Conservation (phyloP, 1,140 invertebrate genomes). For the Triops cancriformis region DNA sequence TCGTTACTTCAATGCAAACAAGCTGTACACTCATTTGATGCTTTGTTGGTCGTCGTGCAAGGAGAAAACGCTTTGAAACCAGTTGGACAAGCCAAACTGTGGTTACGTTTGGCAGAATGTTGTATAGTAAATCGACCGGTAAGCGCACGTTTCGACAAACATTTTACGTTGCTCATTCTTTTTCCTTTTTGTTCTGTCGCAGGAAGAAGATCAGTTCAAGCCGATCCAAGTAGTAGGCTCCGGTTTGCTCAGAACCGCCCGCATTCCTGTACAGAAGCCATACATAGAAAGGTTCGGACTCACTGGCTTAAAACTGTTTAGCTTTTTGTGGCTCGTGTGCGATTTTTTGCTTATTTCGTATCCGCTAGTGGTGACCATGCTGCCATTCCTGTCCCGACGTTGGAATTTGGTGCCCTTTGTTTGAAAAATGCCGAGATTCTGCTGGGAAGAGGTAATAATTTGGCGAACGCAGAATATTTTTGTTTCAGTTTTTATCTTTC, state of each 20-base stretch:
- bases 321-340: not conserved
- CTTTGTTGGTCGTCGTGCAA: conserved; percentile 76
- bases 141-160: conserved; percentile 27
- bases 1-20: conserved; percentile 70
- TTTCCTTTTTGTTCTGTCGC: conserved; percentile 40
- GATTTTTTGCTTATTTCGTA: not conserved
- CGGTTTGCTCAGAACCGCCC: conserved; percentile 28
- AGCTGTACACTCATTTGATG: conserved; percentile 77
- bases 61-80: conserved; percentile 56
- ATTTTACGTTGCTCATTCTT: conserved; percentile 21
- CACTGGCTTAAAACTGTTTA: not conserved
- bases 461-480: not conserved
- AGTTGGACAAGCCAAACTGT: conserved; percentile 65
- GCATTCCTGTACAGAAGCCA: conserved; percentile 13
- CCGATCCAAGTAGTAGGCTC: conserved; percentile 41
- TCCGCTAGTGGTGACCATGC: conserved; percentile 20
- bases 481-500: conserved; percentile 31
- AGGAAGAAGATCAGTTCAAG: conserved; percentile 55
- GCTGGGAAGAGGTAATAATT: conserved; percentile 35
- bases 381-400: conserved; percentile 72
- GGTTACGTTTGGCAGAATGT: conserved; percentile 88
- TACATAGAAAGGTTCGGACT: not conserved
- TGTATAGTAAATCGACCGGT: conserved; percentile 66
- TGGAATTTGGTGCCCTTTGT: conserved; percentile 82
- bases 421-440: conserved; percentile 71